Percentiles rank a stretch among this genome's conserved stretches.
Conservation (phyloP, 2,888 invertebrate species). For the Acleris cristana region DNA sequence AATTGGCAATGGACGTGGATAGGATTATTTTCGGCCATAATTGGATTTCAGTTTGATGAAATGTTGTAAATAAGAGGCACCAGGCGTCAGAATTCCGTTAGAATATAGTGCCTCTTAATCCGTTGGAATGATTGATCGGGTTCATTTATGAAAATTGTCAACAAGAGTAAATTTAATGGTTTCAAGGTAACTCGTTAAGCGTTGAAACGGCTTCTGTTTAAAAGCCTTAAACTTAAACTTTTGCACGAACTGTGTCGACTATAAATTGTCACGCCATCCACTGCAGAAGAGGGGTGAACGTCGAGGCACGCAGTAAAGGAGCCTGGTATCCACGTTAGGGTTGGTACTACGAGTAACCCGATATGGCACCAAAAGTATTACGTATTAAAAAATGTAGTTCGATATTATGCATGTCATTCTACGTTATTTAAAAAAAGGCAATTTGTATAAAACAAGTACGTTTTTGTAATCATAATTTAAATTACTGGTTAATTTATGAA, state of each 20-base stretch:
- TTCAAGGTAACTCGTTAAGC: constrained; percentile 26
- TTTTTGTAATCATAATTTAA: neutral
- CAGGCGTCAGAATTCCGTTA: neutral
- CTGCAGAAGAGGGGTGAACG: constrained; percentile 18
- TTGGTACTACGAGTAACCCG: neutral
- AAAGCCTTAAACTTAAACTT: constrained; percentile 32
- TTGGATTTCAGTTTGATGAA: neutral
- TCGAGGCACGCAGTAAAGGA: constrained; percentile 18
- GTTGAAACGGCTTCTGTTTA: constrained; percentile 25
- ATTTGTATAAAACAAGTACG: too few relatives aligned
- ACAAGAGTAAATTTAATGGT: neutral
- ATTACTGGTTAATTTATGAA: neutral
- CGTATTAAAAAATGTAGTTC: neutral
- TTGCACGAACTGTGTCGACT: constrained; percentile 32
- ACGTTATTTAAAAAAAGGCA: too few relatives aligned
- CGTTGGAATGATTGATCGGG: neutral
- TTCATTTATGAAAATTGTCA: neutral
- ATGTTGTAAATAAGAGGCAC: neutral
- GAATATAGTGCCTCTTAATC: neutral
- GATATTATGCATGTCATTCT: too few relatives aligned
- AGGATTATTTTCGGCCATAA: constrained; percentile 5
- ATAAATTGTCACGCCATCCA: constrained; percentile 37
- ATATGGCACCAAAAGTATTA: neutral
- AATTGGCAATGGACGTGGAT: neutral
- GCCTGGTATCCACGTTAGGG: neutral